phyloP scores from a whole-genome alignment of 2,113 vertebrate species.

The Callithrix jacchus region DNA sequence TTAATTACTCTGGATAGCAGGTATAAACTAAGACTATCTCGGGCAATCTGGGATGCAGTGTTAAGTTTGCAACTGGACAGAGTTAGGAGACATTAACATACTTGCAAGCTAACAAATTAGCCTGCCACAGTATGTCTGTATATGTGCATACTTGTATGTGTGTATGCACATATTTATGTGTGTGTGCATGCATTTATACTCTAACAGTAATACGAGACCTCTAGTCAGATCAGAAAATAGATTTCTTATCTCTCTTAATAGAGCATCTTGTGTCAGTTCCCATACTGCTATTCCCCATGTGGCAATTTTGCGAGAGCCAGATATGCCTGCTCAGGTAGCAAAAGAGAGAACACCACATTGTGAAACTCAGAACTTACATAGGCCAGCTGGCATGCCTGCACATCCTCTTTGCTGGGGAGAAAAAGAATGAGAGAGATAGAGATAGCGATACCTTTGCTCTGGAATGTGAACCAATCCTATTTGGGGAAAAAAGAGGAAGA shows the following conservation, averaged over 20 bases:
- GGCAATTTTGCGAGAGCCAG: not conserved
- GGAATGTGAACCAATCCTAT: not conserved
- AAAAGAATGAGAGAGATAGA: not conserved
- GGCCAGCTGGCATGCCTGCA: not conserved
- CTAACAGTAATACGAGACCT: not conserved
- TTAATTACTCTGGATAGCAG: not conserved
- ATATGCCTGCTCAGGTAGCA: not conserved
- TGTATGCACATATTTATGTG: no score
- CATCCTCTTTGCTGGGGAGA: not conserved
- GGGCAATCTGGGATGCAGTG: not conserved
- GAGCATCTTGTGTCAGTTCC: not conserved
- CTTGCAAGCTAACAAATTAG: not conserved
- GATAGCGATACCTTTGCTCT: not conserved
- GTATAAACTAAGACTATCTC: not conserved
- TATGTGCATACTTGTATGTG: not conserved
- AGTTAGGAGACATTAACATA: not conserved
- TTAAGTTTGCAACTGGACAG: conserved; percentile 8
- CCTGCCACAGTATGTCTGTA: not conserved
- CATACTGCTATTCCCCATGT: not conserved
- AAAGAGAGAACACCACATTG: not conserved
- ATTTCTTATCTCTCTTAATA: not conserved
- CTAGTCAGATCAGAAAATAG: not conserved
- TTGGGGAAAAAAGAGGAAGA: not conserved
- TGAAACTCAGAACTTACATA: not conserved
- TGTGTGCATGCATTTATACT: no score